Base-by-base conservation (phyloP, 2,113 vertebrate genomes). In the Dasyornis broadbenti region DNA sequence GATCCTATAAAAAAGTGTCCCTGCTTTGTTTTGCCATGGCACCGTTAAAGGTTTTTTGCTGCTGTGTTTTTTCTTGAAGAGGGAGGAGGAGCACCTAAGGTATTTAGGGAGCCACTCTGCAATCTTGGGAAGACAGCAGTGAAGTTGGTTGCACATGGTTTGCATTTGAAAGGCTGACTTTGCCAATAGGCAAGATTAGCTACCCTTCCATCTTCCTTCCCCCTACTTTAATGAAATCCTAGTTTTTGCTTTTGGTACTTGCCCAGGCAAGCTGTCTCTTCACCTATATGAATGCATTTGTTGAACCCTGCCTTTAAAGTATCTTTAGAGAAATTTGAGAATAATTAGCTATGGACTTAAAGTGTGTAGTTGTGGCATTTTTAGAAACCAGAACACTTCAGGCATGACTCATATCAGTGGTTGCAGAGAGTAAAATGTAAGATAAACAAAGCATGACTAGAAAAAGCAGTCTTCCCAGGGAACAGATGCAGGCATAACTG, bases 171-270 rank as follows among this genome's bases (percentile, higher is more conserved):
- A 96, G 57, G 66, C 65, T 20, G 39, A 44, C 80, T 89, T 94
- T 78, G 72, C 90, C 86, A 95, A 37, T 85, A 89, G 79, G 79
- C 79, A 83, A 90, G 90, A 90, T 96, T 83, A 97, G 66, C 66
- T 77, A 40, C 47, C 26, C 44, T 28, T 86, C 54, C 47, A 49
- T 65, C 59, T 76, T 87, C 66, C 83, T 93, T 93, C 47, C 45
- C 50, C 15, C 7, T 81, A 19, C 56, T 93, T 91, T 66, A 88
- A 90, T 91, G 91, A 94, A 94, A 90, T 84, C 40, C 45, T 89
- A 84, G 61, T 45, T 87, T 94, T 92, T 82, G 27, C 77, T 86
- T 89, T 91, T 91, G 79, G 39, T 95, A n/a, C 84, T 82, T 96
- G 89, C 91, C 87, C 54, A 56, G 82, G 87, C 95, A 94, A 56